phyloP scores from a whole-genome alignment of 2,113 vertebrate species.

The Axis porcinus region DNA sequence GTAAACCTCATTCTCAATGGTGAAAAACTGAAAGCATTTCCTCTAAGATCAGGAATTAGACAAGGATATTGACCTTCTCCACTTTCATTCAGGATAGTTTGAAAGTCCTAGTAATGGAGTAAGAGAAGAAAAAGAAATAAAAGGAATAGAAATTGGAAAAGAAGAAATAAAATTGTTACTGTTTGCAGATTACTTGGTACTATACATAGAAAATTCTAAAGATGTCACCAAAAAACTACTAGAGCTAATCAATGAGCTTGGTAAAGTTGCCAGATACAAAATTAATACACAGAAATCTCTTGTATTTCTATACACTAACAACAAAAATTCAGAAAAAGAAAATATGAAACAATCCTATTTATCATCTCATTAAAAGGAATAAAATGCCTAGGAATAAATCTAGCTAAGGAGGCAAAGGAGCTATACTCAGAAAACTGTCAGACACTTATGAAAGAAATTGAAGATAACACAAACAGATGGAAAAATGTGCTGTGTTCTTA shows the following conservation, averaged over 20 bases:
- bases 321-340: neutral
- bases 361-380: neutral
- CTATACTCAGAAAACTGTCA: neutral
- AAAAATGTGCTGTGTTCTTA: neutral
- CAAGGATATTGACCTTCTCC: neutral
- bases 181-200: neutral
- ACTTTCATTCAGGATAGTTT: neutral
- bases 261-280: neutral
- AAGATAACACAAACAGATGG: neutral
- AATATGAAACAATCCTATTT: neutral
- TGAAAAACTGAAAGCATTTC: neutral
- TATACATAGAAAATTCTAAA: neutral
- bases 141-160: neutral
- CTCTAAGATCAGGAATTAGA: neutral
- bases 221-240: neutral
- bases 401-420: neutral
- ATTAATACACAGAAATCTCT: neutral
- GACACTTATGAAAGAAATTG: neutral
- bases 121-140: neutral
- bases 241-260: neutral
- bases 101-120: neutral
- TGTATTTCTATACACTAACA: neutral
- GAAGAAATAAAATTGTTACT: neutral
- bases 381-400: neutral
- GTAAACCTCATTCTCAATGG: neutral